These are phyloP conservation scores for Drosophila carrolli DNA, from an alignment of 1,140 invertebrate genomes.

Conservation along the genomic window DNA sequence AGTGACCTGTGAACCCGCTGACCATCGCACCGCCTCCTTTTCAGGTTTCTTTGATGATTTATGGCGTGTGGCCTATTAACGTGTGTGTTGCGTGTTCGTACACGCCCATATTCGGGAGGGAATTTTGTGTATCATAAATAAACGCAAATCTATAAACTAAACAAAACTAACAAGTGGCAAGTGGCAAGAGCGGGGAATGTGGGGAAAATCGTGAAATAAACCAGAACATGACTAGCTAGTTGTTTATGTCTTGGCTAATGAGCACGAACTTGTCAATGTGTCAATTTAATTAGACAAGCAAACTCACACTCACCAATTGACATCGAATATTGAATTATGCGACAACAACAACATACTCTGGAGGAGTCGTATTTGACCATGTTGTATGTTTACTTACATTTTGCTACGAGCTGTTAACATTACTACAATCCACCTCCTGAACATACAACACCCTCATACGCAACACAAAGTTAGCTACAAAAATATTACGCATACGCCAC, in stretches of 20 bases:
- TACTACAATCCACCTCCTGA: conserved; percentile 34
- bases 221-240: conserved; percentile 47
- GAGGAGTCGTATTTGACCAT: conserved; percentile 28
- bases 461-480: conserved; percentile 3
- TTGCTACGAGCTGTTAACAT: conserved; percentile 57
- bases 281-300: conserved; percentile 84
- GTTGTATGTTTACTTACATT: conserved; percentile 52
- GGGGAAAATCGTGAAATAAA: conserved; percentile 14
- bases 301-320: conserved; percentile 53
- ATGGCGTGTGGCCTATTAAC: conserved; percentile 80
- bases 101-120: conserved; percentile 6
- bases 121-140: conserved; percentile 67
- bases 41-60: conserved; percentile 63
- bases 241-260: conserved; percentile 67
- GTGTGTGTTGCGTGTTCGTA: conserved; percentile 44
- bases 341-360: conserved; percentile 10
- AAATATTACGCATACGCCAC: conserved; percentile 44
- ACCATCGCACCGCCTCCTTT: conserved; percentile 45
- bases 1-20: conserved; percentile 47
- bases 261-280: conserved; percentile 83
- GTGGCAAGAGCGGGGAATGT: not conserved
- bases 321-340: conserved; percentile 53
- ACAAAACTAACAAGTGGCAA: conserved; percentile 62
- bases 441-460: not conserved
- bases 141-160: conserved; percentile 82